A percentile compares a stretch with the other conserved stretches of the same genome.
Conservation (phyloP, 1,140 invertebrate species). For the Zaprionus camerounensis region DNA sequence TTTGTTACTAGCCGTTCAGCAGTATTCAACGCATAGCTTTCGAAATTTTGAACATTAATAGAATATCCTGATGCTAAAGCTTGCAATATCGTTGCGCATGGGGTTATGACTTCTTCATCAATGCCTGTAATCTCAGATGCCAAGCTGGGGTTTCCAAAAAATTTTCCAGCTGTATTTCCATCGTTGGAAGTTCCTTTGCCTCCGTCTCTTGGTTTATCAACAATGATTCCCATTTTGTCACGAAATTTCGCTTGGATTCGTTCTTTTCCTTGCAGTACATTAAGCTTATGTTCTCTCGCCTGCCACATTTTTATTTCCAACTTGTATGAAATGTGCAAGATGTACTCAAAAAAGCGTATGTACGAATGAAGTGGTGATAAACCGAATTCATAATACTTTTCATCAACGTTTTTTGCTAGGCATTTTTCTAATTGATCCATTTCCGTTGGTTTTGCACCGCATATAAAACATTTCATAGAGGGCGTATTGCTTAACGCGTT, state of each 20-base stretch:
- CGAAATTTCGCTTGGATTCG: constrained; percentile 8
- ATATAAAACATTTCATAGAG: constrained; percentile 4
- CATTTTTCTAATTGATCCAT: constrained; percentile 10
- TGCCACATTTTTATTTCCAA: constrained; percentile 15
- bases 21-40: constrained; percentile 9
- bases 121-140: constrained; percentile 28
- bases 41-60: constrained; percentile 23
- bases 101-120: constrained; percentile 29
- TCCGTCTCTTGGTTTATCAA: constrained; percentile 25
- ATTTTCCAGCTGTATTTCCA: constrained; percentile 24
- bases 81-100: constrained; percentile 36
- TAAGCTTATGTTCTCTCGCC: constrained; percentile 15
- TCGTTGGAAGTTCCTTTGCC: constrained; percentile 14
- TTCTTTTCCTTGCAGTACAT: constrained; percentile 9
- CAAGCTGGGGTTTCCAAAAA: constrained; percentile 21
- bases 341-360: constrained; percentile 16
- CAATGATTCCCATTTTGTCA: constrained; percentile 14
- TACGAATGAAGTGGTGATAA: constrained; percentile 14
- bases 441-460: constrained; percentile 4
- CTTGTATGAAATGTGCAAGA: constrained; percentile 10
- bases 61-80: background rate
- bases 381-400: constrained; percentile 22
- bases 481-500: too few relatives aligned
- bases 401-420: background rate
- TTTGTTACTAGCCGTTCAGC: too few relatives aligned